A percentile compares a stretch with the other conserved stretches of the same genome.
These are phyloP conservation scores for Platycheirus albimanus DNA, from an alignment of 2,888 invertebrate genomes.

Conservation along the genomic window DNA sequence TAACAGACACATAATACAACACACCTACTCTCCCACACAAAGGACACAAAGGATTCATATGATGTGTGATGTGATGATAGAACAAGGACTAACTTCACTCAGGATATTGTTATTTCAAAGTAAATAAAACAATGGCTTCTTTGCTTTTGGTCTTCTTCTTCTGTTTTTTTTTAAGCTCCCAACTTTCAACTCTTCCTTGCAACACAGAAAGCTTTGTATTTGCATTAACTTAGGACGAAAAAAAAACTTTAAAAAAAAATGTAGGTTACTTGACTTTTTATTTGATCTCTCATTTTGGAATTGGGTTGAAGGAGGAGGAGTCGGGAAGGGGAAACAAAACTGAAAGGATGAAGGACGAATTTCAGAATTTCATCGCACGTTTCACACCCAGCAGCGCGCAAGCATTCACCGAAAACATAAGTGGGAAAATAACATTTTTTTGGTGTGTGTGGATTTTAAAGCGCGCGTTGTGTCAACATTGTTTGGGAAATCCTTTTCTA, in stretches of 20 bases:
- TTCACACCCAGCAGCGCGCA: not conserved
- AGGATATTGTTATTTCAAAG: slow-evolving; percentile 58
- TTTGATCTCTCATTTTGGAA: slow-evolving; percentile 41
- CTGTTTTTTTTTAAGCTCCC: slow-evolving; percentile 38
- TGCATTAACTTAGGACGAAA: slow-evolving; percentile 41
- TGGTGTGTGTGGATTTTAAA: not conserved
- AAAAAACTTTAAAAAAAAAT: slow-evolving; percentile 28
- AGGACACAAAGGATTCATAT: slow-evolving; percentile 7
- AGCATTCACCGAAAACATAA: slow-evolving; percentile 18
- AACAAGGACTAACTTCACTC: slow-evolving; percentile 52
- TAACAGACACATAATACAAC: not conserved
- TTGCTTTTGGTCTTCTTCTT: slow-evolving; percentile 40
- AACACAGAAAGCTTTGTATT: slow-evolving; percentile 41
- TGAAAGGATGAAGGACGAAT: slow-evolving; percentile 7
- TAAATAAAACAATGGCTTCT: slow-evolving; percentile 64
- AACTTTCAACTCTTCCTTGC: slow-evolving; percentile 7
- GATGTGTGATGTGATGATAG: slow-evolving; percentile 7
- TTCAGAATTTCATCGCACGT: slow-evolving; percentile 18
- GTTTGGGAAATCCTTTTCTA: slow-evolving; percentile 44
- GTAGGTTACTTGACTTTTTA: slow-evolving; percentile 68
- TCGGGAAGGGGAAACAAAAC: too few species aligned
- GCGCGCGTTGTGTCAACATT: slow-evolving; percentile 20
- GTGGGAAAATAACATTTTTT: slow-evolving; percentile 7
- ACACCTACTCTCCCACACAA: not conserved
- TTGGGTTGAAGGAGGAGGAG: too few species aligned